Base-by-base conservation (phyloP, 2,113 vertebrate genomes). In the Rynchops niger region DNA sequence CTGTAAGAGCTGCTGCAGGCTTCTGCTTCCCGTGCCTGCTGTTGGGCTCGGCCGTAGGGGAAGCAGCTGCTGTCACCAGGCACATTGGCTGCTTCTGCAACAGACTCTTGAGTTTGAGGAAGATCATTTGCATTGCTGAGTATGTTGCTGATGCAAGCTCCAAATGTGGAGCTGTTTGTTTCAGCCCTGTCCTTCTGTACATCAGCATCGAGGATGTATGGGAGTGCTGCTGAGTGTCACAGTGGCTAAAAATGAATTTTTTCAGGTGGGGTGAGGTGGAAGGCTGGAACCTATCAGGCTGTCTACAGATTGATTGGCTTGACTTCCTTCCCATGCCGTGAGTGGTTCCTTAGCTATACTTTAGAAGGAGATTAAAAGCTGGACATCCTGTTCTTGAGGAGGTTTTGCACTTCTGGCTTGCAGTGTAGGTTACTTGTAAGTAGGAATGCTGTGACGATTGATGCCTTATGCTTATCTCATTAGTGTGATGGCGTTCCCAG, bases 21-120 rank as follows among this genome's bases (percentile, higher is more conserved):
- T 94, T 81, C 89, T 82, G 80, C 84, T 91, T 80, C 86, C 82
- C 63, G 81, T 0, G 29, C 62, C 73, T 42, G n/a, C 63, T 15
- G 36, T 16, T 4, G 3, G 23, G 4, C 73, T 26, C 0, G 2
- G 71, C 85, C 5, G 1, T 4, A 4, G 67, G 86, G 92, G 93
- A 92, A 92, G 88, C 82, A 80, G 90, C 93, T 87, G 96, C 90
- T 79, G 69, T n/a, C 92, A 23, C 63, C 36, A 20, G 76, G 72
- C 70, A 2, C 36, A 2, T 29, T 19, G 5, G 2, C 47, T n/a
- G 58, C 88, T 90, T 71, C 79, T 82, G 88, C 73, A 55, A 55
- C 80, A 50, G 76, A 21, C 59, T 73, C 55, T 30, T 23, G 8
- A 20, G 5, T 85, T 96, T 72, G 82, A 36, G 93, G 84, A 90